Evolutionary conservation across 2,113 vertebrate genomes (phyloP).

Genomic region (Pelmatolapia mariae): DNA sequence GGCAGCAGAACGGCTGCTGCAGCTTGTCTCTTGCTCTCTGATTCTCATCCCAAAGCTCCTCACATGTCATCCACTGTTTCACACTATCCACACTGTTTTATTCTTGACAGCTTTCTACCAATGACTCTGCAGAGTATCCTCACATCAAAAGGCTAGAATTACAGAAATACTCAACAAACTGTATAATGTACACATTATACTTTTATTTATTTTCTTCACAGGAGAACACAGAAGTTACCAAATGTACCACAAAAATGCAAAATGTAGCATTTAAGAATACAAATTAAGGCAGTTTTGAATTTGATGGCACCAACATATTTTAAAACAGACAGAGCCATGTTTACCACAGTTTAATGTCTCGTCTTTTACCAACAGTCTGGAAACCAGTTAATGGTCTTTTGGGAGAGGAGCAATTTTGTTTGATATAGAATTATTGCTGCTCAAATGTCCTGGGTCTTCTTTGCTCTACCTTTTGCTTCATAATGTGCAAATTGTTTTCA

Average conservation of each 20-base stretch:
- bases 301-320: background rate
- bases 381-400: background rate
- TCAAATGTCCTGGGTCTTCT: background rate
- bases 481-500: background rate
- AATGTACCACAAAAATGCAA: background rate
- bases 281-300: background rate
- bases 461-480: background rate
- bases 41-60: slow-evolving; percentile 44
- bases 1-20: slow-evolving; percentile 39
- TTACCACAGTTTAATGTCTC: background rate
- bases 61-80: slow-evolving; percentile 37
- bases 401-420: background rate
- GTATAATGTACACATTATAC: background rate
- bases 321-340: background rate
- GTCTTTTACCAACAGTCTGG: accelerated
- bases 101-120: background rate
- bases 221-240: background rate
- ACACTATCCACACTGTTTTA: slow-evolving; percentile 26
- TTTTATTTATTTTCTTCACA: no score
- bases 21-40: slow-evolving; percentile 33
- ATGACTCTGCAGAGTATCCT: background rate
- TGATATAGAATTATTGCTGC: background rate
- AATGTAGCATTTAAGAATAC: background rate
- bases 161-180: background rate
- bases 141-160: background rate